Conservation (phyloP, 2,797 vertebrate genomes). For the Apogon talboti region DNA sequence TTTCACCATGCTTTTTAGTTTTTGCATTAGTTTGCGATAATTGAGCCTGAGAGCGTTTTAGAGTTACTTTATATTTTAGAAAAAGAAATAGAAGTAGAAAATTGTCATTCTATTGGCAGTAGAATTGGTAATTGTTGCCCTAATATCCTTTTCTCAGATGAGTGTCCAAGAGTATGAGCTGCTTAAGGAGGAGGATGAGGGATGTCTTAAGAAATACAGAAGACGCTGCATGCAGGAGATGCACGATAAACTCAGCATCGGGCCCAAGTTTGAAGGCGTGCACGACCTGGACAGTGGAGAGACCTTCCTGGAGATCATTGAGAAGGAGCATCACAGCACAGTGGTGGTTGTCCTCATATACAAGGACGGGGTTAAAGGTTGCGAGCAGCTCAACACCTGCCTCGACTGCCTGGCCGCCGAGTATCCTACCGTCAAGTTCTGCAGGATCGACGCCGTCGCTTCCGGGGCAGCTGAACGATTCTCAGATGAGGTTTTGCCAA, state of each 20-base stretch:
- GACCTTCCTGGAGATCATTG: slow-evolving; percentile 90
- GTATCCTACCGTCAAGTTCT: slow-evolving; percentile 93
- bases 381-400: slow-evolving; percentile 91
- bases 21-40: no score
- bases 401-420: slow-evolving; percentile 89
- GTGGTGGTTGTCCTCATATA: slow-evolving; percentile 94
- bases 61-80: no score
- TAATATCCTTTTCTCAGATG: slow-evolving; percentile 85
- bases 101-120: not conserved
- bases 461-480: slow-evolving; percentile 93
- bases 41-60: no score
- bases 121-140: not conserved
- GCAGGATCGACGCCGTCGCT: slow-evolving; percentile 91
- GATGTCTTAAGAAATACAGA: slow-evolving; percentile 91
- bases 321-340: slow-evolving; percentile 92
- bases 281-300: slow-evolving; percentile 91
- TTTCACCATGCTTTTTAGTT: no score
- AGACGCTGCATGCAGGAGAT: slow-evolving; percentile 97
- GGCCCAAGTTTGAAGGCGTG: slow-evolving; percentile 90
- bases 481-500: slow-evolving; percentile 90
- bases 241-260: slow-evolving; percentile 95
- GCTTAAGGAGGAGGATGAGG: slow-evolving; percentile 93
- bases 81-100: not conserved
- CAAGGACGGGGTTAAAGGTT: slow-evolving; percentile 89
- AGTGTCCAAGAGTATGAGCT: slow-evolving; percentile 95